Conservation (phyloP, 2,113 vertebrate genomes). For the Gopherus evgoodei region DNA sequence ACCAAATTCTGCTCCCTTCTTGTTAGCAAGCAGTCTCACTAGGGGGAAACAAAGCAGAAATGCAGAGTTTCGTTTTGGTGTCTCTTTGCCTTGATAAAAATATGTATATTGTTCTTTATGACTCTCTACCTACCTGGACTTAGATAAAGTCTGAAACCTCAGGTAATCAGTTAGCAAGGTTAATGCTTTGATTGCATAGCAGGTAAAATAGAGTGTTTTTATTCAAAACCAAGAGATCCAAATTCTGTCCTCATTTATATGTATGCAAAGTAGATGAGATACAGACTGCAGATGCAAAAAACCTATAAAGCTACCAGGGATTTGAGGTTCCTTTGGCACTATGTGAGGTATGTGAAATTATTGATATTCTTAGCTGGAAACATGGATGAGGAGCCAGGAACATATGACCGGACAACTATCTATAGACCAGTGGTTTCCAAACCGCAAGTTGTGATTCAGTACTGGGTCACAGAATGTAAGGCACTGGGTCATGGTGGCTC, state of each 20-base stretch:
- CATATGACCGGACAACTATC: not conserved
- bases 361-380: not conserved
- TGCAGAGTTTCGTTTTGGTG: rapidly evolving
- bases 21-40: not conserved
- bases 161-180: not conserved
- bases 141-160: not conserved
- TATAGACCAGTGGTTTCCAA: not conserved
- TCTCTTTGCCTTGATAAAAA: not conserved
- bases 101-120: rapidly evolving
- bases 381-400: not conserved
- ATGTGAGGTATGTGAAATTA: not conserved
- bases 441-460: too few species aligned
- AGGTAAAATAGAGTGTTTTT: not conserved
- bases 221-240: not conserved
- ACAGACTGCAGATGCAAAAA: not conserved
- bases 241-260: not conserved
- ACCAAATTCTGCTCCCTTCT: not conserved
- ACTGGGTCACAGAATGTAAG: too few species aligned
- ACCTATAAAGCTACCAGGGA: rapidly evolving
- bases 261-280: not conserved
- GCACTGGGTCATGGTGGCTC: too few species aligned
- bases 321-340: not conserved
- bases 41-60: not conserved
- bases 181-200: not conserved
- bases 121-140: not conserved